A percentile compares a stretch with the other conserved stretches of the same genome.
These are phyloP conservation scores for Botrylloides violaceus DNA, from an alignment of 23 tunicate genomes.

Conservation along the genomic window DNA sequence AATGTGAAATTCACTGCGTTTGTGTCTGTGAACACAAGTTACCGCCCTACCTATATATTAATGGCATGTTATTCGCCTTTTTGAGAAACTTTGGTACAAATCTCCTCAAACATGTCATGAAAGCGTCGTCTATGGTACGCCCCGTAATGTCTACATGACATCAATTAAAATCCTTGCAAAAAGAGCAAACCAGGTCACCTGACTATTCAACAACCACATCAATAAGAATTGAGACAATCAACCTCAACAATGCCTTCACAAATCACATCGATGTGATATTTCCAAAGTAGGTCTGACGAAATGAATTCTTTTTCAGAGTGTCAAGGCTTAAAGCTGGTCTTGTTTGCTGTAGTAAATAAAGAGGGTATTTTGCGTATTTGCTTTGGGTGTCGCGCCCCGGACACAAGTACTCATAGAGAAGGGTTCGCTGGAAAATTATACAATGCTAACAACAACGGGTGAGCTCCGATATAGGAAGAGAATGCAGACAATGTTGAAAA, in stretches of 20 bases:
- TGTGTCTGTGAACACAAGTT: no score
- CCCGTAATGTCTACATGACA: not conserved
- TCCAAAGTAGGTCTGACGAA: not conserved
- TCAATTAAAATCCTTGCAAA: not conserved
- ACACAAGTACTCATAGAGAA: conserved; percentile 1
- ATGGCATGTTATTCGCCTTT: not conserved
- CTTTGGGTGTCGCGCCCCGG: conserved; percentile 26
- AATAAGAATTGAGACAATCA: not conserved
- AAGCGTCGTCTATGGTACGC: not conserved
- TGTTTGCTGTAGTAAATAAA: conserved; percentile 14
- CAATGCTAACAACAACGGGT: not conserved
- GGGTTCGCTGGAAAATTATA: not conserved
- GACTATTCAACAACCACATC: not conserved
- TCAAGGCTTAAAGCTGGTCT: conserved; percentile 3
- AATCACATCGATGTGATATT: not conserved
- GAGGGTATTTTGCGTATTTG: conserved; percentile 10
- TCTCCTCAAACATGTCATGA: not conserved
- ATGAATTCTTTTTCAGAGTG: not conserved
- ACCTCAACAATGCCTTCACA: not conserved
- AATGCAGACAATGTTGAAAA: not conserved
- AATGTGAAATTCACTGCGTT: no score
- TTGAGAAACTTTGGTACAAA: not conserved
- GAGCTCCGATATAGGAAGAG: not conserved
- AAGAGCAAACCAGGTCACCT: not conserved
- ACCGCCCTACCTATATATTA: no score